Evolutionary conservation across 2,888 invertebrate species (phyloP).

Genomic region (Tortricodes alternella): DNA sequence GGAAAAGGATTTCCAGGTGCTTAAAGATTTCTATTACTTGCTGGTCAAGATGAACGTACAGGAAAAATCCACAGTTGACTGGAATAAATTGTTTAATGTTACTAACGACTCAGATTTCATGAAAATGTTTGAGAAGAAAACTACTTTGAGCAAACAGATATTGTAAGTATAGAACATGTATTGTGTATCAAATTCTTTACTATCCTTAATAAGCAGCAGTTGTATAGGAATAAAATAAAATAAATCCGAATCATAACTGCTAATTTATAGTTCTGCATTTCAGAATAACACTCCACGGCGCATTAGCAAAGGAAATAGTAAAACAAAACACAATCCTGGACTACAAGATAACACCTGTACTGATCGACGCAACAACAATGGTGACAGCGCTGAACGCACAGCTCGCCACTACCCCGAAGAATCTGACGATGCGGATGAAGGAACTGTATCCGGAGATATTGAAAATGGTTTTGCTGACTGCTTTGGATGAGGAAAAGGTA

Average conservation of each 20-base stretch:
- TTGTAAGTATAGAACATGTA: constrained; percentile 53
- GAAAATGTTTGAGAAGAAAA: constrained; percentile 50
- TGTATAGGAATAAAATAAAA: not conserved
- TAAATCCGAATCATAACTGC: not conserved
- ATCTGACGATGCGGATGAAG: constrained; percentile 47
- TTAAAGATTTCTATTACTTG: constrained; percentile 57
- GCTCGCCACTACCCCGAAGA: constrained; percentile 46
- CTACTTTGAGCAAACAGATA: constrained; percentile 61
- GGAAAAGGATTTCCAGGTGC: constrained; percentile 59
- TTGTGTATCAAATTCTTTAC: not conserved
- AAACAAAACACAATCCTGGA: constrained; percentile 68
- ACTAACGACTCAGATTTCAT: constrained; percentile 55
- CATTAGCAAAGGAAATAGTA: constrained; percentile 72
- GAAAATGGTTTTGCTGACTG: constrained; percentile 55
- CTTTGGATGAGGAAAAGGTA: constrained; percentile 69
- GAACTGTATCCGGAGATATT: constrained; percentile 55
- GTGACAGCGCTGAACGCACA: constrained; percentile 60
- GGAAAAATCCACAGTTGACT: constrained; percentile 43
- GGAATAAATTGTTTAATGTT: constrained; percentile 53
- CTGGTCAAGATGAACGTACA: constrained; percentile 46
- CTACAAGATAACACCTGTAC: constrained; percentile 63
- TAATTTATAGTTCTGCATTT: not conserved
- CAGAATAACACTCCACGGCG: constrained; percentile 73
- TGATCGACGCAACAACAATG: constrained; percentile 56
- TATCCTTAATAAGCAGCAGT: not conserved